These are phyloP conservation scores for Cyrtorhinus lividipennis DNA, from an alignment of 1,140 invertebrate genomes.

Conservation along the genomic window DNA sequence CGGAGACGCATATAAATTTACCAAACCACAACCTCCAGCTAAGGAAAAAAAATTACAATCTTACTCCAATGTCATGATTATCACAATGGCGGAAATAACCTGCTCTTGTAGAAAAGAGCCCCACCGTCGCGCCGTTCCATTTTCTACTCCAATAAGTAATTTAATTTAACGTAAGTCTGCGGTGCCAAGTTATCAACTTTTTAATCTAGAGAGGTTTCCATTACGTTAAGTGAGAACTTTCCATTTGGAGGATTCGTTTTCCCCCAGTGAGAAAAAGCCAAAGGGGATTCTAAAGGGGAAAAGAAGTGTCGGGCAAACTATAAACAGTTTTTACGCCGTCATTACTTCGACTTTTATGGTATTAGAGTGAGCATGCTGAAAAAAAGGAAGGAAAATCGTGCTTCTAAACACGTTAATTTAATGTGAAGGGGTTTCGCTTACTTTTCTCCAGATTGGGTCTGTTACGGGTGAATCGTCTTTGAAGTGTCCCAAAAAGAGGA, in stretches of 20 bases:
- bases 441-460: too few relatives aligned
- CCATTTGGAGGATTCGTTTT: conserved; percentile 6
- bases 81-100: conserved; percentile 6
- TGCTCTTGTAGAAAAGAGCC: background rate
- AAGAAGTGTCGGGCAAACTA: background rate
- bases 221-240: conserved; percentile 6
- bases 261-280: background rate
- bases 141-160: conserved; percentile 6
- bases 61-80: background rate
- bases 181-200: conserved; percentile 9
- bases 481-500: too few relatives aligned
- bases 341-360: background rate
- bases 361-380: too few relatives aligned
- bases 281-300: background rate
- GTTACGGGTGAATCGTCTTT: too few relatives aligned
- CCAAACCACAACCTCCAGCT: background rate
- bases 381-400: too few relatives aligned
- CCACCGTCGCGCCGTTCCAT: background rate
- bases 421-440: too few relatives aligned
- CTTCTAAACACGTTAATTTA: too few relatives aligned
- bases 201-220: conserved; percentile 9
- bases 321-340: background rate
- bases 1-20: too few relatives aligned
- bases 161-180: conserved; percentile 10
- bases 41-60: background rate